Evolutionary conservation across 1,140 invertebrate genomes (phyloP), one percentile per base, ranked within the genome.

Genomic region (Ylistrum balloti): DNA sequence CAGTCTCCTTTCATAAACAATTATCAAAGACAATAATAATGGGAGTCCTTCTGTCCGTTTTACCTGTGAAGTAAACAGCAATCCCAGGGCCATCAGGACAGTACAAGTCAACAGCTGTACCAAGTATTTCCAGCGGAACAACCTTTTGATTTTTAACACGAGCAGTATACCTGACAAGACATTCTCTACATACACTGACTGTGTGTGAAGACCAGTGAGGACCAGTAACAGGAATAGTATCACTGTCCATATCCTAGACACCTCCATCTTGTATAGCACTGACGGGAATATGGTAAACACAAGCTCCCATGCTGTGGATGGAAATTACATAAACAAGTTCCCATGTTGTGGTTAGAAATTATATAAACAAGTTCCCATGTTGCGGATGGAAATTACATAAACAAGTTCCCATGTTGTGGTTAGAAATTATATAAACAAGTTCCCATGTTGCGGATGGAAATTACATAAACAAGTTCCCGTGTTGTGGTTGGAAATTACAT

Each of bases 181-280:
- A 0, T 98, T 97, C 95, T 98, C 98, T 92, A 98, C 96, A 20
- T 98, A 97, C 9, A 98, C 97, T 97, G 98, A 98, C 96, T 98
- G 98, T 93, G 97, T 98, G 95, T 99, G 98, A 89, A 99, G 97
- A 38, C 99, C 99, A 22, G 99, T 97, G 90, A 98, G 97, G 91
- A 99, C 98, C 38, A 99, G 96, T 99, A 99, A 99, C 90, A 99
- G 97, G 97, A 99, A 99, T 97, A 99, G 99, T 0, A 99, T 97
- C 93, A 98, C 98, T 0, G 99, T 98, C 99, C 99, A 99, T 22
- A 99, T 96, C 0, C 98, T 98, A 32, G 99, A 98, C 38, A 98
- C 98, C 0, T 99, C 99, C 0, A 99, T 96, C 95, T 99, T 98
- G 22, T 99, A 96, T 9, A 99, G 98, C 0, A 99, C 99, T 85